Evolutionary conservation across 2,888 invertebrate species (phyloP).

Genomic region (Colostygia pectinataria): DNA sequence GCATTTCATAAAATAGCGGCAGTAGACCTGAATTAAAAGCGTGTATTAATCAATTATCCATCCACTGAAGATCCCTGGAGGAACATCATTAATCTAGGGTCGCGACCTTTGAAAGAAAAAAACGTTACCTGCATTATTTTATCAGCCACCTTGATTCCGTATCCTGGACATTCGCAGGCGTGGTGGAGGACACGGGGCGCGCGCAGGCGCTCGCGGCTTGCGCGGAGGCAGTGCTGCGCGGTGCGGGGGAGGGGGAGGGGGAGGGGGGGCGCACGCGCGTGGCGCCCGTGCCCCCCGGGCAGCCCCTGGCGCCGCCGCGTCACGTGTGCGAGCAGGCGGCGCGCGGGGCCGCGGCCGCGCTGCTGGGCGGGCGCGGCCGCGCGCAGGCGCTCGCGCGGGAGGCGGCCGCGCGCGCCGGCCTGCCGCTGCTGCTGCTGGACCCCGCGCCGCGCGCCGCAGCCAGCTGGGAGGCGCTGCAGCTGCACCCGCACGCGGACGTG

Average conservation of each 20-base stretch:
- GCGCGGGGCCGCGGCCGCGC: constrained; percentile 33
- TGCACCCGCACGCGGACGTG: constrained; percentile 55
- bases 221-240: constrained; percentile 9
- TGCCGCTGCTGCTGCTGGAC: constrained; percentile 56
- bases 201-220: constrained; percentile 31
- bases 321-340: constrained; percentile 35
- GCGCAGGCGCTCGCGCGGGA: constrained; percentile 46
- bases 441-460: constrained; percentile 43
- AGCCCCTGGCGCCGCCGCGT: constrained; percentile 40
- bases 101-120: too few species aligned
- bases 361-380: constrained; percentile 39
- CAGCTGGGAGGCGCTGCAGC: constrained; percentile 53
- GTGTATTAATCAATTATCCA: too few species aligned
- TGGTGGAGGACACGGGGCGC: constrained; percentile 32
- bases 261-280: constrained; percentile 35
- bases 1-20: too few species aligned
- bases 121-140: too few species aligned
- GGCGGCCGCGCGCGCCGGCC: constrained; percentile 57
- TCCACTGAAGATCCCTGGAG: too few species aligned
- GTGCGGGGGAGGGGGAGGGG: constrained; percentile 24
- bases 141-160: too few species aligned
- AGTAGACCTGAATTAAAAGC: too few species aligned
- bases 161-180: too few species aligned
- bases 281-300: constrained; percentile 32
- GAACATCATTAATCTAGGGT: too few species aligned